Percentiles rank a stretch among this genome's conserved stretches.
phyloP scores from a whole-genome alignment of 2,113 vertebrate genomes.

The human region GRCh38 chr19:45347501-45348000 shows the following conservation, averaged over 20 bases:
- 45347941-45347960: not conserved
- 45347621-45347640: not conserved
- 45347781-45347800: not conserved
- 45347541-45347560: not conserved
- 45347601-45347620: not conserved
- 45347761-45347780: not conserved
- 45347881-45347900: fast-evolving
- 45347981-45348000: constrained; percentile 92
- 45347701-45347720: fast-evolving
- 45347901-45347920: not conserved
- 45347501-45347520: constrained; percentile 88
- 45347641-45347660: not conserved
- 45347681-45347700: too few species aligned
- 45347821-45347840: constrained; percentile 27
- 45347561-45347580: not conserved
- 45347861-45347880: fast-evolving
- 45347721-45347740: not conserved
- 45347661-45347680: not conserved
- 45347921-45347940: not conserved
- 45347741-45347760: not conserved
- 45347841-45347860: constrained; percentile 77
- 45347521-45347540: not conserved
- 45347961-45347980: constrained; percentile 88
- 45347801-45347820: fast-evolving
- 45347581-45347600: not conserved